phyloP scores from a whole-genome alignment of 2,797 vertebrate species.

The Hemitrygon akajei region DNA sequence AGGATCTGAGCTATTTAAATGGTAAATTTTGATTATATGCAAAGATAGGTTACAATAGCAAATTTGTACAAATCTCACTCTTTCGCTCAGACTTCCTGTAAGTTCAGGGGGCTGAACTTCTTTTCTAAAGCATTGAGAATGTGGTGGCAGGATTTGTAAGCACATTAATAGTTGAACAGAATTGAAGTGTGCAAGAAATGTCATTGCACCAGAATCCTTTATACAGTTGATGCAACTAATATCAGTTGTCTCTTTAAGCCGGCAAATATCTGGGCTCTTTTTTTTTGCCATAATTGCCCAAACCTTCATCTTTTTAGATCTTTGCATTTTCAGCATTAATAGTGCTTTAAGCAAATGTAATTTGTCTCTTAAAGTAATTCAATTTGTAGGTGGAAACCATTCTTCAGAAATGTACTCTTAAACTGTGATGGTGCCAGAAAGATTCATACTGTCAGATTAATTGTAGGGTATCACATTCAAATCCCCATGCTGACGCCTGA shows the following conservation, averaged over 20 bases:
- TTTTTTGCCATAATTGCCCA: background rate
- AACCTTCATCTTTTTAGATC: background rate
- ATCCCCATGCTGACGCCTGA: background rate
- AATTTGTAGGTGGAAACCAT: background rate
- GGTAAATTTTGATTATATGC: background rate
- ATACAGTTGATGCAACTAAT: background rate
- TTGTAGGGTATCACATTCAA: conserved; percentile 8
- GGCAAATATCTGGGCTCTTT: background rate
- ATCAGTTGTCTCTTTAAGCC: background rate
- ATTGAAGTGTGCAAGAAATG: background rate
- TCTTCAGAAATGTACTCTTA: background rate
- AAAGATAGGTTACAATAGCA: background rate
- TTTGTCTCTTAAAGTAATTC: background rate
- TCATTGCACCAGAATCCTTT: background rate
- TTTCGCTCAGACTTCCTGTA: background rate
- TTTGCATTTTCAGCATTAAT: background rate
- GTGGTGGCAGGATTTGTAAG: background rate
- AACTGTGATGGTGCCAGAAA: background rate
- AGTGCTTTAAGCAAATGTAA: background rate
- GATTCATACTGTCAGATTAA: conserved; percentile 32
- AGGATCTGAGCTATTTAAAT: background rate
- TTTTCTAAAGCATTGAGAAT: background rate
- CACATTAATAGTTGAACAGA: background rate
- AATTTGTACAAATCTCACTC: background rate
- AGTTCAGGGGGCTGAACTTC: background rate